These are phyloP conservation scores for Aegypius monachus DNA, from an alignment of 2,113 vertebrate species.

Conservation along the genomic window DNA sequence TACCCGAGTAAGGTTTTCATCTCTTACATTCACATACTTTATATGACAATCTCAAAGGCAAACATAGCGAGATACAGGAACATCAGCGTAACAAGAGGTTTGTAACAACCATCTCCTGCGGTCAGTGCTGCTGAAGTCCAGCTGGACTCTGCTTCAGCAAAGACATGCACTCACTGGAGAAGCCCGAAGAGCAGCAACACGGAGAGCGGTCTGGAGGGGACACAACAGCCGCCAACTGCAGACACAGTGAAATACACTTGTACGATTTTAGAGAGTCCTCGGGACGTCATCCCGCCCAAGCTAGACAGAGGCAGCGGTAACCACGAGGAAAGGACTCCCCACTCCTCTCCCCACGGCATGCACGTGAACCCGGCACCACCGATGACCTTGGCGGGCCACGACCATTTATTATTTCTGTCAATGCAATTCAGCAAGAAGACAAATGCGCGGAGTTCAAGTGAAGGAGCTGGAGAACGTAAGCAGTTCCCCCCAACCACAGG, in stretches of 20 bases:
- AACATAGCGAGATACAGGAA: accelerated
- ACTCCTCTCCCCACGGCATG: accelerated
- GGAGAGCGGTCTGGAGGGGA: not conserved
- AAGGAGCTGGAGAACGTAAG: not conserved
- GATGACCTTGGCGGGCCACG: accelerated
- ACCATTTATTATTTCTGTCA: not conserved
- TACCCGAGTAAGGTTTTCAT: accelerated
- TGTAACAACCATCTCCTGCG: accelerated
- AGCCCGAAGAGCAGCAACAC: no score
- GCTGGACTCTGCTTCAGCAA: not conserved
- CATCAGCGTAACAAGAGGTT: accelerated
- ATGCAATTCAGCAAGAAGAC: not conserved
- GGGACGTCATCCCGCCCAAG: not conserved
- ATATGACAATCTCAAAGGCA: not conserved
- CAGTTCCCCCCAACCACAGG: not conserved
- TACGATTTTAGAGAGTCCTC: accelerated
- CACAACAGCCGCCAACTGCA: accelerated
- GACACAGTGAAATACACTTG: accelerated
- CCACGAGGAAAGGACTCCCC: not conserved
- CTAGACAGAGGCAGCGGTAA: accelerated
- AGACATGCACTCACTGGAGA: accelerated
- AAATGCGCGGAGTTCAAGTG: not conserved
- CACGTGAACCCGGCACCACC: accelerated
- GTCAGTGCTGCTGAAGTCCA: accelerated
- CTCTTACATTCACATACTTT: accelerated